Evolutionary conservation across 2,888 invertebrate species (phyloP).

Genomic region (Formica aserva): DNA sequence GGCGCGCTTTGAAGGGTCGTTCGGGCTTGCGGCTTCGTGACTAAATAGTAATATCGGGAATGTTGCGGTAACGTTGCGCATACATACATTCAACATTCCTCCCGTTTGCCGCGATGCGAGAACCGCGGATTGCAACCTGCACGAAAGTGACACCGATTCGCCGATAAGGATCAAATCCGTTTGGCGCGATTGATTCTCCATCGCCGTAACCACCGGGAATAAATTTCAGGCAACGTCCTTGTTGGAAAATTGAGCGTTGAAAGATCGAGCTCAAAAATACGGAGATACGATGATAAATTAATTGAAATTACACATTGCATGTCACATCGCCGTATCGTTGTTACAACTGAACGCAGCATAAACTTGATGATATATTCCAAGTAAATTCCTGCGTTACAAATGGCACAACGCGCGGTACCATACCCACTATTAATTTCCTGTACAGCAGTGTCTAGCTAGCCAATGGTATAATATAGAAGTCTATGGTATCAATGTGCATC

Average conservation of each 20-base stretch:
- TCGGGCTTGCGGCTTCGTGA: conserved; percentile 71
- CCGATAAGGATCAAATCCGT: conserved; percentile 29
- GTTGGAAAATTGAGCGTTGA: background rate
- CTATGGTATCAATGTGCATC: conserved; percentile 17
- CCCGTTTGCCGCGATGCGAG: conserved; percentile 32
- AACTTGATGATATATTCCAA: conserved; percentile 40
- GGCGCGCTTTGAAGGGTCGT: conserved; percentile 74
- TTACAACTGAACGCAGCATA: background rate
- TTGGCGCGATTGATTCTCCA: conserved; percentile 9
- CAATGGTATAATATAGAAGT: conserved; percentile 36
- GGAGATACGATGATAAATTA: background rate
- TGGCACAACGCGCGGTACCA: conserved; percentile 16
- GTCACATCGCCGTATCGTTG: background rate
- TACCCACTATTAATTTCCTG: conserved; percentile 45
- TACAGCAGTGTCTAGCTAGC: conserved; percentile 13
- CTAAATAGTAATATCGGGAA: conserved; percentile 78
- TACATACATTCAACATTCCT: background rate
- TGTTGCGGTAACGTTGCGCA: conserved; percentile 51
- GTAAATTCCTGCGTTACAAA: conserved; percentile 41
- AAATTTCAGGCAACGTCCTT: conserved; percentile 12
- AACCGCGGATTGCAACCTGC: conserved; percentile 3
- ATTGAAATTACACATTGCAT: conserved; percentile 1
- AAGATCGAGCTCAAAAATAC: background rate
- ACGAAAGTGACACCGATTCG: conserved; percentile 31
- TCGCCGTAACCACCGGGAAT: background rate